Percentiles rank a stretch among this genome's conserved stretches.
These are phyloP conservation scores for Otocyon megalotis DNA, from an alignment of 2,113 vertebrate species.

Conservation along the genomic window DNA sequence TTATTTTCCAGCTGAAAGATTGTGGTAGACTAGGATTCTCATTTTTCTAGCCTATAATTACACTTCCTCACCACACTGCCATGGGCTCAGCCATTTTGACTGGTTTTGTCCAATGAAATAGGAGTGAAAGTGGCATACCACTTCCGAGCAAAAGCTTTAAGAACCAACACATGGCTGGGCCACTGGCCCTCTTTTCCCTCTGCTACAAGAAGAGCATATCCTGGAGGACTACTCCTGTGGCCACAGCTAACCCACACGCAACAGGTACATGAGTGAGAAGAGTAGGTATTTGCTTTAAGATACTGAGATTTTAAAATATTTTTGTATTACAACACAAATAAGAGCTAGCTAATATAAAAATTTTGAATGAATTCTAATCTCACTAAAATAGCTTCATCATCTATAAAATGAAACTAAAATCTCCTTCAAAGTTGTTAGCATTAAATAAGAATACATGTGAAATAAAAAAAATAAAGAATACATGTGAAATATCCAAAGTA, in stretches of 20 bases:
- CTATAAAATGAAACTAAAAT: constrained; percentile 14
- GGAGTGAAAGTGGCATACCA: neutral
- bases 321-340: neutral
- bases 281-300: neutral
- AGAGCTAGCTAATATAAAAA: neutral
- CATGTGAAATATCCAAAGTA: neutral
- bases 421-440: constrained; percentile 8
- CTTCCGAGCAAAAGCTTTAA: neutral
- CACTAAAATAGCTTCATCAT: neutral
- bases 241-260: neutral
- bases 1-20: neutral
- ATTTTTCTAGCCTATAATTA: neutral
- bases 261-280: neutral
- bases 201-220: neutral
- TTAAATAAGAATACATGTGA: neutral
- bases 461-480: neutral
- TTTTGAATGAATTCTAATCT: neutral
- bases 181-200: neutral
- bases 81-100: neutral
- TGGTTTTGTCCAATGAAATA: neutral
- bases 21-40: neutral
- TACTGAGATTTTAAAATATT: neutral
- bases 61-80: no score
- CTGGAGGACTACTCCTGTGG: neutral
- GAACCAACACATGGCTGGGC: neutral